These are phyloP conservation scores for Jordanella pulchra DNA, from an alignment of 2,797 vertebrate species.

Conservation along the genomic window DNA sequence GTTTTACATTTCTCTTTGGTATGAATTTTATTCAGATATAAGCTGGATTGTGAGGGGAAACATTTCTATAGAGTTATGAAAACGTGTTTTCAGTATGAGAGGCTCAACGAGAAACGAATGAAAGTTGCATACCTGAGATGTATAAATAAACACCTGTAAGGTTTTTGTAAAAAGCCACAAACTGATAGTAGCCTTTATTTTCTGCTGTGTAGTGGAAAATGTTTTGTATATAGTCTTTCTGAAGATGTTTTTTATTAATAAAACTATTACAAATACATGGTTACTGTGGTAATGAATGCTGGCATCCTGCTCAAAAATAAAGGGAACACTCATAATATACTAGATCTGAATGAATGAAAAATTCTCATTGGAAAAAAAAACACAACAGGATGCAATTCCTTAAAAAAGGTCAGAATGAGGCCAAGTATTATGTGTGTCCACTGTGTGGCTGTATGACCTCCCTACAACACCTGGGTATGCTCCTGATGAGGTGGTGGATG, in stretches of 20 bases:
- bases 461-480: too few relatives aligned
- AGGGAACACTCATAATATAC: too few relatives aligned
- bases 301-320: too few relatives aligned
- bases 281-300: neutral
- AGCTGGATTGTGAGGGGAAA: neutral
- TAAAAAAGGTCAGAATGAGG: too few relatives aligned
- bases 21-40: neutral
- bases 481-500: too few relatives aligned
- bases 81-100: neutral
- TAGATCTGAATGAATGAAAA: too few relatives aligned
- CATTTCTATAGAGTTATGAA: neutral
- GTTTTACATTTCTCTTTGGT: conserved; percentile 2
- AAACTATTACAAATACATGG: conserved; percentile 38
- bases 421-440: too few relatives aligned
- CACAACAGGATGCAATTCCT: too few relatives aligned
- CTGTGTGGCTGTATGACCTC: too few relatives aligned
- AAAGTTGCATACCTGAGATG: conserved; percentile 2
- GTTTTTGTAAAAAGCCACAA: conserved; percentile 3
- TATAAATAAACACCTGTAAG: conserved; percentile 17
- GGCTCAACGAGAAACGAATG: conserved; percentile 2
- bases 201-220: conserved; percentile 31
- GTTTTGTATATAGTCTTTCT: conserved; percentile 63
- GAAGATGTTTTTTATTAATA: conserved; percentile 62
- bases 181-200: conserved; percentile 19
- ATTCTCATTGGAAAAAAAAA: too few relatives aligned